These are phyloP conservation scores for Apogon talboti DNA, from an alignment of 2,797 vertebrate genomes.

Conservation along the genomic window DNA sequence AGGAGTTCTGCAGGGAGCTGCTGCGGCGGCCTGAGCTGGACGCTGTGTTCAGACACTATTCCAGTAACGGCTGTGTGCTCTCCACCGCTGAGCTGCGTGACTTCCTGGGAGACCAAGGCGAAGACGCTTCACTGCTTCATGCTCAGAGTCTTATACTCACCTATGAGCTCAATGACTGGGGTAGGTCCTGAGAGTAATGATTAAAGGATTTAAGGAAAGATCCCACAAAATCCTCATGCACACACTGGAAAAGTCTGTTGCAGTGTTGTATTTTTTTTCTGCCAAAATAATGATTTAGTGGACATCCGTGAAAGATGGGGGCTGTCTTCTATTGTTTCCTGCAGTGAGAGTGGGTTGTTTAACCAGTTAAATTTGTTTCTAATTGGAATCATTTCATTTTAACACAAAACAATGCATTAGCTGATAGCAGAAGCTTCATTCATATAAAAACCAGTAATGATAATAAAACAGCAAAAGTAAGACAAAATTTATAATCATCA, in stretches of 20 bases:
- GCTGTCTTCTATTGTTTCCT: conserved; percentile 2
- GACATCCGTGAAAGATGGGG: too few species aligned
- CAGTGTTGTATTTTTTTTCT: background rate
- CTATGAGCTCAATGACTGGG: conserved; percentile 92
- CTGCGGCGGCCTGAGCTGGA: conserved; percentile 93
- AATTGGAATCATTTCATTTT: too few species aligned
- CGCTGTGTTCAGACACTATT: conserved; percentile 89
- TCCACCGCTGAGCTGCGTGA: conserved; percentile 89
- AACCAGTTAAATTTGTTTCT: too few species aligned
- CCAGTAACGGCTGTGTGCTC: conserved; percentile 88
- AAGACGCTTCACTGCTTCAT: conserved; percentile 84
- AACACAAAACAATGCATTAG: too few species aligned
- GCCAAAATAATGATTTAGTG: conserved; percentile 30
- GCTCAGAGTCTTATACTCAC: conserved; percentile 85
- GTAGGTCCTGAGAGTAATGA: conserved; percentile 73
- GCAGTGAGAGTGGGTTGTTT: conserved; percentile 7
- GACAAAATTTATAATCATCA: too few species aligned
- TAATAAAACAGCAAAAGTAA: too few species aligned
- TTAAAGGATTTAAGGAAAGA: conserved; percentile 29
- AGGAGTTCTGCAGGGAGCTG: conserved; percentile 92
- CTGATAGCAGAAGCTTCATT: too few species aligned
- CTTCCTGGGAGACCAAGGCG: conserved; percentile 93
- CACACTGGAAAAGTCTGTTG: conserved; percentile 1
- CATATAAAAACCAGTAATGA: too few species aligned
- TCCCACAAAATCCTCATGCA: background rate